Conservation (phyloP, 2,797 vertebrate genomes). For the Neosalanx taihuensis region DNA sequence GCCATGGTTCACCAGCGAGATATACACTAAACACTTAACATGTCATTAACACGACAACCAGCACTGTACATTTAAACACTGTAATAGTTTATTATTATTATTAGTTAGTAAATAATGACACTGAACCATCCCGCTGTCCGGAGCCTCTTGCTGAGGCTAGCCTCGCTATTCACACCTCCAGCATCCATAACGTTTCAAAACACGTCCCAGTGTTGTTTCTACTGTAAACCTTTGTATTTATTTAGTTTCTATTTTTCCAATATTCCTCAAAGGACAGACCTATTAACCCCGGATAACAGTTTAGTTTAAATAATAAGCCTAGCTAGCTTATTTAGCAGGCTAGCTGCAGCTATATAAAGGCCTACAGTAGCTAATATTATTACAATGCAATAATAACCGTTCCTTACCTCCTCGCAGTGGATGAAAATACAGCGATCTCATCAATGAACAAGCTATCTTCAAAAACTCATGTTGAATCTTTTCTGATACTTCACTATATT, state of each 20-base stretch:
- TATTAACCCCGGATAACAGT: no score
- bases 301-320: background rate
- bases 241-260: no score
- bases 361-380: conserved; percentile 27
- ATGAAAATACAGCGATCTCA: conserved; percentile 45
- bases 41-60: background rate
- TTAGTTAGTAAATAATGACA: conserved; percentile 43
- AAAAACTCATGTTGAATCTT: conserved; percentile 34
- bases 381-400: background rate
- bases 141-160: background rate
- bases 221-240: no score
- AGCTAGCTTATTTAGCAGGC: background rate
- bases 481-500: conserved; percentile 34
- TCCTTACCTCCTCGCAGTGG: conserved; percentile 63
- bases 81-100: conserved; percentile 41
- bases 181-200: no score
- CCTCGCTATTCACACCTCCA: background rate
- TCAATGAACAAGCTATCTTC: conserved; percentile 55
- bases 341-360: background rate
- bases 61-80: background rate
- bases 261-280: no score
- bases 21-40: no score
- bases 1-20: no score
- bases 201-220: no score
- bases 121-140: background rate